These are phyloP conservation scores for Hassar affinis DNA, from an alignment of 2,113 vertebrate genomes.

Conservation along the genomic window DNA sequence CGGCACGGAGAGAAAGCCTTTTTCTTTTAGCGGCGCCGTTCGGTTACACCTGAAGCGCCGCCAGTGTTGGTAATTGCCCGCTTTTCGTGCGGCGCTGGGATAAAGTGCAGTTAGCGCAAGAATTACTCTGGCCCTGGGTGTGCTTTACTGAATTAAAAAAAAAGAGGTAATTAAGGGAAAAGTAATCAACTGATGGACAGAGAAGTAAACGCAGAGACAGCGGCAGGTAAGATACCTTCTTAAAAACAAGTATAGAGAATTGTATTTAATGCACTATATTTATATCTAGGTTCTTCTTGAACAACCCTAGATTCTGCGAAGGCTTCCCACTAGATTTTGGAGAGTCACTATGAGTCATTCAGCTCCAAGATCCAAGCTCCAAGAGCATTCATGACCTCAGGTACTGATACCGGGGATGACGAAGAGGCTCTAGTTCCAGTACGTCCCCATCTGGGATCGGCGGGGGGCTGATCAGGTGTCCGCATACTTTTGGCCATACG, in stretches of 20 bases:
- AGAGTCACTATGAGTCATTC: too few relatives aligned
- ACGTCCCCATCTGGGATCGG: too few relatives aligned
- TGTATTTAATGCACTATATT: background rate
- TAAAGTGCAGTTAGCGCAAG: slow-evolving; percentile 54
- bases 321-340: too few relatives aligned
- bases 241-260: background rate
- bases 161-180: slow-evolving; percentile 46
- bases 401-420: too few relatives aligned
- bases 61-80: slow-evolving; percentile 60
- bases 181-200: slow-evolving; percentile 39
- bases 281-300: background rate
- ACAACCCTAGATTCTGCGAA: too few relatives aligned
- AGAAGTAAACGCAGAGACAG: background rate
- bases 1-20: slow-evolving; percentile 26
- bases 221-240: background rate
- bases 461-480: too few relatives aligned
- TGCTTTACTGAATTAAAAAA: slow-evolving; percentile 38
- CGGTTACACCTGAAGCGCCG: slow-evolving; percentile 57
- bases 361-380: too few relatives aligned
- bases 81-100: slow-evolving; percentile 57
- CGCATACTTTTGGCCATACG: too few relatives aligned
- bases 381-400: too few relatives aligned
- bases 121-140: slow-evolving; percentile 43
- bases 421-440: too few relatives aligned
- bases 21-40: slow-evolving; percentile 35